Percentiles rank a stretch among this genome's conserved stretches.
Evolutionary conservation across 2,888 invertebrate genomes (phyloP).

Genomic region (Pteria penguin): DNA sequence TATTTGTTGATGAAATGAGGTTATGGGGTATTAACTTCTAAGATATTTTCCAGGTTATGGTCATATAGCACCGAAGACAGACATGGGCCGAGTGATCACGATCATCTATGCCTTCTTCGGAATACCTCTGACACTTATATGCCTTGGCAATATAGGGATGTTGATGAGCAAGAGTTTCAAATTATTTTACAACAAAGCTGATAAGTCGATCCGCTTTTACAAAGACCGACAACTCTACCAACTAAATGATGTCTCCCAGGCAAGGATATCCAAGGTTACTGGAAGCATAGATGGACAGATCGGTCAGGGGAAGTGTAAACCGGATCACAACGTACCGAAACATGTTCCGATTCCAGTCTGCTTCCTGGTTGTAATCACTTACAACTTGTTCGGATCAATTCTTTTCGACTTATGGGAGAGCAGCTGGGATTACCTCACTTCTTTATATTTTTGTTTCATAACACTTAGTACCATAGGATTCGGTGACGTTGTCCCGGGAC

Average conservation of each 20-base stretch:
- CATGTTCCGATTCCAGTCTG: slow-evolving; percentile 92
- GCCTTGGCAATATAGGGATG: slow-evolving; percentile 96
- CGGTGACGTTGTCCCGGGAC: slow-evolving; percentile 80
- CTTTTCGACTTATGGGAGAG: slow-evolving; percentile 96
- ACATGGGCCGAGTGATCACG: slow-evolving; percentile 90
- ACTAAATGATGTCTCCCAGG: background rate
- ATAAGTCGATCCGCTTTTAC: background rate
- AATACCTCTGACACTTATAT: slow-evolving; percentile 95
- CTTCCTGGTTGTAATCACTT: slow-evolving; percentile 92
- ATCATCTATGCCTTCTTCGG: slow-evolving; percentile 96
- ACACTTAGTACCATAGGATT: slow-evolving; percentile 80
- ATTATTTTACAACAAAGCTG: slow-evolving; percentile 84
- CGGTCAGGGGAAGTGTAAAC: slow-evolving; percentile 11
- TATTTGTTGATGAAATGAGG: too few relatives aligned
- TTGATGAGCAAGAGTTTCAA: slow-evolving; percentile 93
- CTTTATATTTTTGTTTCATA: slow-evolving; percentile 82
- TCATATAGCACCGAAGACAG: slow-evolving; percentile 95
- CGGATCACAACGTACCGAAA: slow-evolving; percentile 44
- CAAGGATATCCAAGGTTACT: background rate
- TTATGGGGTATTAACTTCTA: too few relatives aligned
- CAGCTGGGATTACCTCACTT: slow-evolving; percentile 93
- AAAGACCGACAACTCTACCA: background rate
- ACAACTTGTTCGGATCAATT: slow-evolving; percentile 93
- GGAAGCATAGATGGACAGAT: background rate
- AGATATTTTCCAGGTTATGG: slow-evolving; percentile 96